Evolutionary conservation across 2,888 invertebrate species (phyloP), one percentile per base, ranked within the genome.

Genomic region (Pasiphila rectangulata): DNA sequence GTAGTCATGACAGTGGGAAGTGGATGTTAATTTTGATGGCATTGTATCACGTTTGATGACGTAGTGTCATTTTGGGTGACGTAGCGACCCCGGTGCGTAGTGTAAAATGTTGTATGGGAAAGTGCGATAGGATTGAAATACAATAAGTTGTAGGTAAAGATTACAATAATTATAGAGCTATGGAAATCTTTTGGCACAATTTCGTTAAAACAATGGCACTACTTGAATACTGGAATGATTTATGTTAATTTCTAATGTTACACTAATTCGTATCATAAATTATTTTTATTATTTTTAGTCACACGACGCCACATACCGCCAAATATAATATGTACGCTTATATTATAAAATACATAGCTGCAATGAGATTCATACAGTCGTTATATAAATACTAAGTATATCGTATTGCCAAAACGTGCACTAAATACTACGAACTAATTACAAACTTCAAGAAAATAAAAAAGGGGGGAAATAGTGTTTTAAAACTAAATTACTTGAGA

Each of bases 401-500:
- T 51, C 34, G 70, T 77, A 78, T 79, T 75, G 82, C 80, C 79
- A 81, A 78, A 73, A 67, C 86, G 86, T 85, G 86, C 86, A 85
- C 81, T 82, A 83, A 23, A 61, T 63, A 61, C 77, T 75, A 77
- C 69, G 51, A 54, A 58, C 68, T 69, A 71, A 65, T 64, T 72
- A 71, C 69, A 64, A 64, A 68, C 69, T 70, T 71, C 69, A 74
- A 76, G 72, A 74, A 72, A 75, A 71, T 71, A 60, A 23, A 44
- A 45, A 39, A 21, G 6, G 45, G 24, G 46, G 39, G 39, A 25
- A 50, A 46, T 49, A 55, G 53, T 53, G 49, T 55, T 54, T 48
- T 54, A 55, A 58, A 83, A 82, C 83, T 85, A 83, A 83, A 83
- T 78, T 82, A 85, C 76, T 76, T 87, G 86, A 87, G 86, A 87